Percentiles rank a stretch among this genome's conserved stretches.
These are phyloP conservation scores for Lepidotrigona ventralis DNA, from an alignment of 1,140 invertebrate species.

Conservation along the genomic window DNA sequence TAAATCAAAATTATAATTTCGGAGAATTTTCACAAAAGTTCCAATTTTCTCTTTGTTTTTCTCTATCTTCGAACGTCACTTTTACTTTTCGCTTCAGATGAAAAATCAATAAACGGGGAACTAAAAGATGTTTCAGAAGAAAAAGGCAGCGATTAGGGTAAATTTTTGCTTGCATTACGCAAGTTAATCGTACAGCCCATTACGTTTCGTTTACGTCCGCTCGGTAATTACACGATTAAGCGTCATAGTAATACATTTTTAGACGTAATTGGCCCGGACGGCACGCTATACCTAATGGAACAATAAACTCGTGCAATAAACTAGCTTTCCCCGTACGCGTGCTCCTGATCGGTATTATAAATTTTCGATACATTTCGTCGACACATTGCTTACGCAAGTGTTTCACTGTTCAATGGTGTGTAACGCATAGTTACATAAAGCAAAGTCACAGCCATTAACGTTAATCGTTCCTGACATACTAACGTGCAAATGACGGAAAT, in stretches of 20 bases:
- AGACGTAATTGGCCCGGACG: background rate
- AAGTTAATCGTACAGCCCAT: background rate
- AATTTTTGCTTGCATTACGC: constrained; percentile 1
- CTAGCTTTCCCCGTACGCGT: constrained; percentile 5
- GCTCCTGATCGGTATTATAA: background rate
- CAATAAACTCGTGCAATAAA: background rate
- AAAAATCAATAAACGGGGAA: no score
- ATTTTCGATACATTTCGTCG: constrained; percentile 13
- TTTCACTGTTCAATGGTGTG: background rate
- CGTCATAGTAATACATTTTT: constrained; percentile 7
- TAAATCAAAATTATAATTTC: background rate
- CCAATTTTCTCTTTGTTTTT: no score
- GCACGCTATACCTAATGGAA: background rate
- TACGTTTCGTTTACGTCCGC: background rate
- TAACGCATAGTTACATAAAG: constrained; percentile 10
- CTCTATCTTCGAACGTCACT: background rate
- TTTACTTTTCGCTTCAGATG: background rate
- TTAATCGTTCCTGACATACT: background rate
- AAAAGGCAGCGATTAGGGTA: background rate
- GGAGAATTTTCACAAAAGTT: background rate
- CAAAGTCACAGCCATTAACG: background rate
- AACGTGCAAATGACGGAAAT: background rate
- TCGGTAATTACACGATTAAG: background rate
- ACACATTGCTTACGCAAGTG: constrained; percentile 2
- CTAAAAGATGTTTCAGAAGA: background rate